phyloP scores from a whole-genome alignment of 2,888 invertebrate genomes.

The Macaria liturata region DNA sequence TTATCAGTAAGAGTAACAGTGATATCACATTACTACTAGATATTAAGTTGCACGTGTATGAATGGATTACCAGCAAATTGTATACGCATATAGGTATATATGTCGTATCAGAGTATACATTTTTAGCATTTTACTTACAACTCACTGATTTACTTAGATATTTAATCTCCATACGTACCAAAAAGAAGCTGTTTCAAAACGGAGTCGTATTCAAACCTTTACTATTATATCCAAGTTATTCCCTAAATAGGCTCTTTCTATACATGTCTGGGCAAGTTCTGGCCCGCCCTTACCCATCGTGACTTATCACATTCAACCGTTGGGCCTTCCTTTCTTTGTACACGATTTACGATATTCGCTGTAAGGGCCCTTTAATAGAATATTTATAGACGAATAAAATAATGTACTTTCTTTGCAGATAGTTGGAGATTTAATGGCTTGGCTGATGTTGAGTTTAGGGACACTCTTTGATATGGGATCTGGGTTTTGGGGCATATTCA shows the following conservation, averaged over 20 bases:
- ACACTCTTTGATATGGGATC: background rate
- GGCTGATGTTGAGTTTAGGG: background rate
- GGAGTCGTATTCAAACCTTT: conserved; percentile 2
- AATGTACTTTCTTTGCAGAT: conserved; percentile 14
- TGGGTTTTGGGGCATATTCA: too few species aligned
- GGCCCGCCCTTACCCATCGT: conserved; percentile 45
- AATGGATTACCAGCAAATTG: too few species aligned
- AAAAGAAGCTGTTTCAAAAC: too few species aligned
- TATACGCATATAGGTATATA: too few species aligned
- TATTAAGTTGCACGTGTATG: too few species aligned
- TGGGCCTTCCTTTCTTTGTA: conserved; percentile 50
- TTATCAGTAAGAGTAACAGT: too few species aligned
- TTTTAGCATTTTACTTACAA: background rate
- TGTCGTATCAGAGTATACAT: too few species aligned
- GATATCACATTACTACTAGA: too few species aligned
- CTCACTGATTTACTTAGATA: background rate
- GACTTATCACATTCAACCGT: conserved; percentile 59
- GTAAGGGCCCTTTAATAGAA: conserved; percentile 48
- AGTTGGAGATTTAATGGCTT: conserved; percentile 13
- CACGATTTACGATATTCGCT: conserved; percentile 50
- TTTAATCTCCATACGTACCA: too few species aligned
- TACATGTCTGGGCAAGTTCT: conserved; percentile 31
- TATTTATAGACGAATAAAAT: conserved; percentile 45
- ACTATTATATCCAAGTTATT: conserved; percentile 14
- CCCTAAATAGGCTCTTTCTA: conserved; percentile 29